Evolutionary conservation across 2,113 vertebrate genomes (phyloP), one percentile per base, ranked within the genome.

Genomic region (Sinocyclocheilus maitianheensis): DNA sequence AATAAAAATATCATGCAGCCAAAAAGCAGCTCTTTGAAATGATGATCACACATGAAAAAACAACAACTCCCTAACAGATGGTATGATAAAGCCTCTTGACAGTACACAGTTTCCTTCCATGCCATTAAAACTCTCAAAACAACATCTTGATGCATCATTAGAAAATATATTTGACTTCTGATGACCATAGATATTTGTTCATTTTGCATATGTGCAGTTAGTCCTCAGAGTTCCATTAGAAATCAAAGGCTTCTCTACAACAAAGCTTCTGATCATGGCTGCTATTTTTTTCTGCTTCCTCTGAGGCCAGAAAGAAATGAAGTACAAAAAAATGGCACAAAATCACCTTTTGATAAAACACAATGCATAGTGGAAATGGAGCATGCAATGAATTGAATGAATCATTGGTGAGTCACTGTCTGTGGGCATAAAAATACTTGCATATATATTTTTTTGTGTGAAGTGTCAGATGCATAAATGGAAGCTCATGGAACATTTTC

Each of bases 61-160:
- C 48, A 62, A 71, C 34, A 40, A 40, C 37, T 37, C 18, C 9
- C 24, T n/a, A 55, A 77, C 72, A 84, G 74, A 85, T 77, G 76
- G 62, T 16, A 43, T 55, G 75, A 67, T 78, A 18, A 75, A 69
- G 26, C 24, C 40, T 67, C 43, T 48, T 51, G 83, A 77, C 43
- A 53, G 43, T 40, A 34, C 10, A 77, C 34, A 85, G 58, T 67
- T 26, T 51, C 75, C 43, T 18, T 43, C 84, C 48, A 12, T 85
- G 58, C 46, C 22, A 55, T 84, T 78, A 69, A 12, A 30, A 24
- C 48, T 53, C 26, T 77, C 60, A 37, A 78, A 78, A 67, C 34
- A 85, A 84, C 51, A 79, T 71, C 67, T 79, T 79, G 51, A 79
- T 77, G 72, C 11, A 48, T 46, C 22, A 34, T 46, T 40, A 53